These are phyloP conservation scores for Oxystoma pomonae DNA, from an alignment of 2,888 invertebrate genomes.

Conservation along the genomic window DNA sequence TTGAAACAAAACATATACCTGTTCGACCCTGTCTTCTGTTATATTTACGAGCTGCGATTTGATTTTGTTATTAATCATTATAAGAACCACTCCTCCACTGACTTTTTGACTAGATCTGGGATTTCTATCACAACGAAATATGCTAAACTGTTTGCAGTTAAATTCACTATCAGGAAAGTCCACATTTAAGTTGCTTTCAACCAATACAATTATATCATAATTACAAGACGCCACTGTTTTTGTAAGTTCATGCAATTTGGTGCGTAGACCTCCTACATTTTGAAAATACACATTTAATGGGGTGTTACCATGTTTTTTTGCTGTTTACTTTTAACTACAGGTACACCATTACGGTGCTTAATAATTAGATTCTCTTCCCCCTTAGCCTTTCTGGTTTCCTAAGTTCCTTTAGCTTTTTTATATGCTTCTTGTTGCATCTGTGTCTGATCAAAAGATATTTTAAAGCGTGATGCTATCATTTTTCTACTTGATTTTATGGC, in stretches of 20 bases:
- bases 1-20: constrained; percentile 1
- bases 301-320: not conserved
- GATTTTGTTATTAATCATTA: not conserved
- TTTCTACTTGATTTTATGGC: too few species aligned
- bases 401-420: not conserved
- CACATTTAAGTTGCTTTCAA: constrained; percentile 3
- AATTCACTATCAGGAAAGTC: too few species aligned
- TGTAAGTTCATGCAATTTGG: constrained; percentile 17
- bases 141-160: too few species aligned
- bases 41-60: constrained; percentile 1
- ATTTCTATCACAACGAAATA: constrained; percentile 8
- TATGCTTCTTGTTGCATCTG: not conserved
- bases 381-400: not conserved
- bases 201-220: constrained; percentile 11
- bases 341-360: not conserved
- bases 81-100: constrained; percentile 2
- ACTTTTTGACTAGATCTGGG: not conserved
- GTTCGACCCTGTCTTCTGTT: constrained; percentile 4
- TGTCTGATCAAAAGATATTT: too few species aligned
- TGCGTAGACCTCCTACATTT: constrained; percentile 10
- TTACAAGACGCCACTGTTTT: constrained; percentile 13
- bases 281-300: constrained; percentile 6
- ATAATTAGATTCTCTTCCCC: not conserved
- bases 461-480: too few species aligned
- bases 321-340: too few species aligned